These are phyloP conservation scores for Lytechinus pictus DNA, from an alignment of 35 echinoderm and acorn worm species.

Conservation along the genomic window DNA sequence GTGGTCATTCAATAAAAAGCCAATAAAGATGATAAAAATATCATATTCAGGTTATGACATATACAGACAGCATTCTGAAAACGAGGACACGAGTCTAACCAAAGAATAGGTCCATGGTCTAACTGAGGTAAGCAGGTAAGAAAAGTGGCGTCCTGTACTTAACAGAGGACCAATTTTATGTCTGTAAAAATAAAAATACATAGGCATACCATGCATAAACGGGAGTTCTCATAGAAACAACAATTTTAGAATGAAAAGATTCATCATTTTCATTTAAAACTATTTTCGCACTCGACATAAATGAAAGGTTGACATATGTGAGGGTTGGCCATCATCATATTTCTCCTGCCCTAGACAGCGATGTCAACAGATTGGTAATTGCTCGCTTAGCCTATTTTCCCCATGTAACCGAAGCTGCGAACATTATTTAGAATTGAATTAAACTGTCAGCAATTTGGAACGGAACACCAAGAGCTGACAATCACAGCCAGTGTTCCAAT, in stretches of 20 bases:
- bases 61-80: too few relatives aligned
- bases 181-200: not conserved
- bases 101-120: too few relatives aligned
- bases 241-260: not conserved
- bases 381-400: not conserved
- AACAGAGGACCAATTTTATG: not conserved
- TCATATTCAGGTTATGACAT: too few relatives aligned
- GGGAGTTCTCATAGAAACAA: not conserved
- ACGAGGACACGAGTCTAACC: too few relatives aligned
- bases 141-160: not conserved
- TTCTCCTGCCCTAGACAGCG: not conserved
- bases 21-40: too few relatives aligned
- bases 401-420: not conserved
- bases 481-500: not conserved
- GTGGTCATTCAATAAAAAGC: too few relatives aligned
- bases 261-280: not conserved
- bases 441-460: not conserved
- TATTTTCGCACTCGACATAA: not conserved
- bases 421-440: conserved; percentile 6
- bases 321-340: not conserved
- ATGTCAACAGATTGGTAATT: conserved; percentile 4
- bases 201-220: not conserved
- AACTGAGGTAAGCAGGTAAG: not conserved
- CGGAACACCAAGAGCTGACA: not conserved
- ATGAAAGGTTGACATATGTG: not conserved